These are phyloP conservation scores for Phallusia fumigata DNA, from an alignment of 23 tunicate species.

Conservation along the genomic window DNA sequence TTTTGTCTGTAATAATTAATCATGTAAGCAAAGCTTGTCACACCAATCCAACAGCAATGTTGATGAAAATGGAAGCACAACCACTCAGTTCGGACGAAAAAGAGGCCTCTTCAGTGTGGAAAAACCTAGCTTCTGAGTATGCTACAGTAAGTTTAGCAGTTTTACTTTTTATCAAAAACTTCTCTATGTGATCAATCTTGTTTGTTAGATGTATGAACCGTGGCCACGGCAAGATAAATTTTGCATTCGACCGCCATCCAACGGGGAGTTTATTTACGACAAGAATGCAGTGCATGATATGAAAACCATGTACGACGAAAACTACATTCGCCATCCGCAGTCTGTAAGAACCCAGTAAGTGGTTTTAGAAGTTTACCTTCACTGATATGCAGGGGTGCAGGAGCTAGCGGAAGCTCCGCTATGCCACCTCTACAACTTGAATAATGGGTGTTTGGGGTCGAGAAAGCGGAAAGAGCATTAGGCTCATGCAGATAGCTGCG, in stretches of 20 bases:
- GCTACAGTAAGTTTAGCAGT: constrained; percentile 28
- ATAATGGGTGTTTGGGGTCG: too few relatives aligned
- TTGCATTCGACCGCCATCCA: constrained; percentile 39
- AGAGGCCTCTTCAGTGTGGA: constrained; percentile 38
- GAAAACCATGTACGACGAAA: constrained; percentile 57
- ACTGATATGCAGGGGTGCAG: too few relatives aligned
- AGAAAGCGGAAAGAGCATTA: too few relatives aligned
- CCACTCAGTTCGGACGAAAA: constrained; percentile 29
- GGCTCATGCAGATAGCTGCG: too few relatives aligned
- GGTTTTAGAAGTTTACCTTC: too few relatives aligned
- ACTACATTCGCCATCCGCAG: constrained; percentile 25
- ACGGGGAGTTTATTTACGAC: constrained; percentile 49
- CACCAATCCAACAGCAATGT: not conserved
- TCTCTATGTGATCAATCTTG: not conserved
- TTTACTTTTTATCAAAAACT: not conserved
- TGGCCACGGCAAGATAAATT: constrained; percentile 46
- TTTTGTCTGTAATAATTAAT: not conserved
- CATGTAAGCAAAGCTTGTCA: not conserved
- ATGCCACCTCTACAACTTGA: too few relatives aligned
- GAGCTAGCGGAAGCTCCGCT: too few relatives aligned
- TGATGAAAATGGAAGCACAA: constrained; percentile 12
- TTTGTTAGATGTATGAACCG: constrained; percentile 19
- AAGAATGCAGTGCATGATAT: constrained; percentile 28
- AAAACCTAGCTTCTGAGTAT: constrained; percentile 47
- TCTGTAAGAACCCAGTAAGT: constrained; percentile 29